Evolutionary conservation across 2,888 invertebrate genomes (phyloP), one percentile per base, ranked within the genome.

Genomic region (Brachynemurus nebulosus): DNA sequence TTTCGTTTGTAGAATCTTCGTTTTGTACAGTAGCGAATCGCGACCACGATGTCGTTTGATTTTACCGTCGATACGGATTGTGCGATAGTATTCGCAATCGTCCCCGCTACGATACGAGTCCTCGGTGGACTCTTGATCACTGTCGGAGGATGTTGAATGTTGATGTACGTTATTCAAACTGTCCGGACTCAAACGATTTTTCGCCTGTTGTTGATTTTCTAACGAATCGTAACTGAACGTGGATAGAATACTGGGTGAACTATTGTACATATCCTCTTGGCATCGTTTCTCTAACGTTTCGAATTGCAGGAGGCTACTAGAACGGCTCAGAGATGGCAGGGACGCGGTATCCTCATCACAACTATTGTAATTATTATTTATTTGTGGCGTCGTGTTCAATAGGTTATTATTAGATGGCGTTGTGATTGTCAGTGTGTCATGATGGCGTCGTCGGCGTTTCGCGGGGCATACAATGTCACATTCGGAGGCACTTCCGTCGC

Each of bases 271-370:
- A 39, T 63, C 66, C 40, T 51, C 62, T 55, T 74, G 74, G 55
- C 79, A 69, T 54, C 78, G 79, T 36, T 76, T 74, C 60, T 88
- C 88, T 47, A 88, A 67, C 4, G 82, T 84, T 65, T 88, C 88
- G 63, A 89, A 89, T 64, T 86, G 86, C 49, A 88, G 72, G 49
- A 89, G 69, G 53, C 86, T 86, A 51, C 84, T 84, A 48, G 85
- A 84, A 51, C 86, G 76, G 54, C 83, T 83, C 11, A 82, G 69
- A 39, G 80, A 80, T 44, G 73, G 69, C 46, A 67, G 67, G 5
- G 38, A 50, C 49, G 46, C 51, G 50, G 12, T 57, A 55, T 30
- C 54, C 53, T 39, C 54, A 53, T 40, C 54, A 11, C 14, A 40
- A 40, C 5, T 14, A 14, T 16, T 16, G 9, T 33, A 14, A 25